These are phyloP conservation scores for Sipha flava DNA, from an alignment of 1,140 invertebrate species.

Conservation along the genomic window DNA sequence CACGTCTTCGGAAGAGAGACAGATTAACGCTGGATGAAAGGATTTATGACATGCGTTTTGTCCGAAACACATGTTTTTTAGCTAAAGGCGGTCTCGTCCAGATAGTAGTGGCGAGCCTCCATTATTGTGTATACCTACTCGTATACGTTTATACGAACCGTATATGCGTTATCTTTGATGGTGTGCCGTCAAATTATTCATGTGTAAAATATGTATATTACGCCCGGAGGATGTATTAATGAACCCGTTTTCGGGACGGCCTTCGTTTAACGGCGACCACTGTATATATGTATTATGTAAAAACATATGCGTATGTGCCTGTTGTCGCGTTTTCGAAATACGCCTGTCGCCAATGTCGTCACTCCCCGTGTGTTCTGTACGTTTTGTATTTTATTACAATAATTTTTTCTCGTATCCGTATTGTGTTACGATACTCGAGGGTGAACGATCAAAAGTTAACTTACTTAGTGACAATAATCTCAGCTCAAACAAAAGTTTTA, in stretches of 20 bases:
- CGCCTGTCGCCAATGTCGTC: neutral
- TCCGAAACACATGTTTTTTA: conserved; percentile 26
- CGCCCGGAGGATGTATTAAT: conserved; percentile 10
- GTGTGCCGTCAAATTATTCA: conserved; percentile 25
- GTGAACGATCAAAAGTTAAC: too few species aligned
- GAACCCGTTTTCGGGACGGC: conserved; percentile 6
- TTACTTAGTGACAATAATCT: too few species aligned
- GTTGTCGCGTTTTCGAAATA: neutral
- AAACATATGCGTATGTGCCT: neutral
- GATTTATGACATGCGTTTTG: conserved; percentile 19
- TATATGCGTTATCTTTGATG: conserved; percentile 2
- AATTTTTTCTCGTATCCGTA: too few species aligned
- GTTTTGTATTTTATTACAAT: too few species aligned
- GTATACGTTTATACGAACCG: neutral
- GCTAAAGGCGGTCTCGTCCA: conserved; percentile 17
- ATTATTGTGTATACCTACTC: neutral
- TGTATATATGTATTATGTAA: too few species aligned
- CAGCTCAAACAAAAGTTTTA: too few species aligned
- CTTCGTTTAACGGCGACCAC: neutral
- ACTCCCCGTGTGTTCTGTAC: neutral
- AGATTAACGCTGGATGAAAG: neutral
- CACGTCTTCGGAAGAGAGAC: neutral
- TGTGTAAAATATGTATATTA: conserved; percentile 29
- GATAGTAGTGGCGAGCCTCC: neutral
- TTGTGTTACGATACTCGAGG: too few species aligned